Evolutionary conservation across 2,888 invertebrate species (phyloP), one percentile per base, ranked within the genome.

Genomic region (Drosophila kuntzei): DNA sequence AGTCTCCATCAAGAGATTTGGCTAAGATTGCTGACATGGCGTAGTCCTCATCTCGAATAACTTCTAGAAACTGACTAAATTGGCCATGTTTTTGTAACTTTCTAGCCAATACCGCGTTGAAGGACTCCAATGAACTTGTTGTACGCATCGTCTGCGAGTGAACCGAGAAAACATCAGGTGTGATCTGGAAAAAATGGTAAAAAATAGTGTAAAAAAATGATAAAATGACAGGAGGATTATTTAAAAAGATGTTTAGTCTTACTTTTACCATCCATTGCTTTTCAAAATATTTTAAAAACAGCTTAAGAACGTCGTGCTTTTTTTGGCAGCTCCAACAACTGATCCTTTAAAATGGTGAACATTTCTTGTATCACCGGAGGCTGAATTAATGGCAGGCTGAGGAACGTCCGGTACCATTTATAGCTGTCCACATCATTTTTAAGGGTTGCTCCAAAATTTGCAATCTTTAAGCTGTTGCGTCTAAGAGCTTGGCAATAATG

Each of bases 71-170:
- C 12, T 32, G 3, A 3, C 3, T 0, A 3, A 32, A 32, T 1
- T 12, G 12, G 12, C 32, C 12, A 32, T 32, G 32, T 12, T 32
- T 32, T 3, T 32, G 32, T 3, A 53, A 53, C 41, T 41, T 18
- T n/a, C 41, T 8, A 12, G 53, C 16, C 18, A 53, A 53, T 41
- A n/a, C 41, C 5, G 27, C 41, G 51, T 27, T 51, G 18, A 53
- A 53, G 41, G 53, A 53, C 9, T 53, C 53, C 20, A 41, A 41
- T n/a, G 53, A 53, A 29, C 32, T 53, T 29, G 53, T 41, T 53
- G 41, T 53, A 41, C 41, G 53, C 53, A 41, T 29, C 41, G 6
- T 12, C 41, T 53, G 41, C 3, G 29, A 16, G 41, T 18, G 53
- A 41, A 41, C 53, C 9, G 27, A 53, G 12, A 29, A 53, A 32